Evolutionary conservation across 2,797 vertebrate genomes (phyloP), one percentile per base, ranked within the genome.

Genomic region (Oceanodroma leucorhoa): DNA sequence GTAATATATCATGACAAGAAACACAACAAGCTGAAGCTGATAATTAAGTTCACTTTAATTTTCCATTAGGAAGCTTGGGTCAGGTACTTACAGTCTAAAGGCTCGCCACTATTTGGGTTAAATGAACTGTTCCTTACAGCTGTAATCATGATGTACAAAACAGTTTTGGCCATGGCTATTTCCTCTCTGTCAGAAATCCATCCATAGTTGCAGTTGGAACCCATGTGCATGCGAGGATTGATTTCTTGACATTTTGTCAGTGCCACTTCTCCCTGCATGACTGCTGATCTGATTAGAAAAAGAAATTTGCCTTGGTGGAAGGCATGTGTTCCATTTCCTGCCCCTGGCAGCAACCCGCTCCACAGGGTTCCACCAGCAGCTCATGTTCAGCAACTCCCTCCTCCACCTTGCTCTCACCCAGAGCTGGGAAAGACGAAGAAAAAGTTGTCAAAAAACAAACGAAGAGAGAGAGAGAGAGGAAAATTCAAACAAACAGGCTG

Each of bases 271-370:
- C 92, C 91, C 95, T 93, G 91, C 91, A 82, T 84, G 96, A 96
- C 54, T 83, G 73, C 96, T 95, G 97, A 95, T 95, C 89, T 95
- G 97, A 97, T 96, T 94, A 96, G 93, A 84, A 85, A 70, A 91
- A 96, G 87, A 88, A 94, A 91, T 84, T 48, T 95, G 88, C 91
- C 82, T 97, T 94, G 87, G 93, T 95, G 75, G 92, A 97, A 96
- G 95, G 94, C 92, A 96, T 54, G 95, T 97, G 97, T 96, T 97
- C 97, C 93, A 97, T 96, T 97, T 97, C 97, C 97, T 97, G 97
- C 88, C 89, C 95, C 87, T 94, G 92, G 95, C 92, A 95, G 90
- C 93, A 81, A 73, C 78, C 45, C 38, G 4, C 93, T 93, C 96
- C 48, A 46, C 51, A 67, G 95, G 96, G 94, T 75, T 97, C 93